phyloP scores from a whole-genome alignment of 2,797 vertebrate genomes.

The Anniella stebbinsi region DNA sequence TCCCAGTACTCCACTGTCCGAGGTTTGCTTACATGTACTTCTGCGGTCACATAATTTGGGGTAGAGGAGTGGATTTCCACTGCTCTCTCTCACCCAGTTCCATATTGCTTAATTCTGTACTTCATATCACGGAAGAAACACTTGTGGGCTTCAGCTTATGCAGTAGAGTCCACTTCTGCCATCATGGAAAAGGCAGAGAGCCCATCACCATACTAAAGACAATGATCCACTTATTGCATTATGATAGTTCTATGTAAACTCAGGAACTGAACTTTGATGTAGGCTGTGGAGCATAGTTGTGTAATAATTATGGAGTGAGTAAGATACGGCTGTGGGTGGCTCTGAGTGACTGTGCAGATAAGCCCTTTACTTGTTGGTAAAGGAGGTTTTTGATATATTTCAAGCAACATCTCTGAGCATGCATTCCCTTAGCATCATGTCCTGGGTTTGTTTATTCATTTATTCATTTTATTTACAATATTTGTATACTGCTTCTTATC shows the following conservation, averaged over 20 bases:
- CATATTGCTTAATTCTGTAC: neutral
- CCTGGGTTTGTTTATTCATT: no score
- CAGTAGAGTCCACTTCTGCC: neutral
- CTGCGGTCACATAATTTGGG: neutral
- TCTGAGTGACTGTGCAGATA: neutral
- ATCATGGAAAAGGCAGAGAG: neutral
- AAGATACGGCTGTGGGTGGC: neutral
- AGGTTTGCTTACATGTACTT: neutral
- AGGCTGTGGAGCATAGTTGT: neutral
- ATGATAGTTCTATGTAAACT: neutral
- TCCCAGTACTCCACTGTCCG: neutral
- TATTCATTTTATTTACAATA: no score
- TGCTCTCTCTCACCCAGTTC: neutral
- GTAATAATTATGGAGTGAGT: neutral
- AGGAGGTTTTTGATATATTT: neutral
- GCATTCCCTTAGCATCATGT: neutral
- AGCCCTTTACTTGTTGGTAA: neutral
- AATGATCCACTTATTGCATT: neutral
- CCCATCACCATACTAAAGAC: neutral
- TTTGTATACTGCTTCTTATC: no score
- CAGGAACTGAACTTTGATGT: neutral
- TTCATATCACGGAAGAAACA: neutral
- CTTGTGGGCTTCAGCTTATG: neutral
- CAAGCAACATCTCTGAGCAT: neutral
- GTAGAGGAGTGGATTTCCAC: neutral